These are phyloP conservation scores for Mythimna lalbum DNA, from an alignment of 2,888 invertebrate species.

Conservation along the genomic window DNA sequence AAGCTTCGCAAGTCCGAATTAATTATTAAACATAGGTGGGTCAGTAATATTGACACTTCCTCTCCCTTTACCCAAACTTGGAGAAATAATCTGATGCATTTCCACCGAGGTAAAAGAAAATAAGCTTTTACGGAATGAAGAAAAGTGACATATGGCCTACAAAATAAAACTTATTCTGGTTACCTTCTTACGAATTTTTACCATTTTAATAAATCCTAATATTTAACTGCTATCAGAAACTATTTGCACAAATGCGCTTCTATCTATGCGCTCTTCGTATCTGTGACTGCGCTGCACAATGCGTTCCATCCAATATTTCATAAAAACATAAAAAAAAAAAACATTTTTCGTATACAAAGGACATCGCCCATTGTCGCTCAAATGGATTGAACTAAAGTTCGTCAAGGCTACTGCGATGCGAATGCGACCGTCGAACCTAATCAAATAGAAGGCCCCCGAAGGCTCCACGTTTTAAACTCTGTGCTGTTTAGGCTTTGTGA, in stretches of 20 bases:
- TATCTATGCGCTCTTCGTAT: too few species aligned
- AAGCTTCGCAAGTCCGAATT: too few species aligned
- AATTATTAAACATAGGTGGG: too few species aligned
- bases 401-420: constrained; percentile 44
- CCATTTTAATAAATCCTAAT: not conserved
- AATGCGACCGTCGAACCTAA: constrained; percentile 67
- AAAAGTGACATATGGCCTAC: too few species aligned
- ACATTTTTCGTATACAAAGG: constrained; percentile 7
- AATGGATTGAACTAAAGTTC: constrained; percentile 66
- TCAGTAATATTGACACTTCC: too few species aligned
- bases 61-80: too few species aligned
- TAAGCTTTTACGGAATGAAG: too few species aligned
- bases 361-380: constrained; percentile 40
- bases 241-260: not conserved
- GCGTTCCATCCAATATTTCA: not conserved
- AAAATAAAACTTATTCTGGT: too few species aligned
- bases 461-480: constrained; percentile 55
- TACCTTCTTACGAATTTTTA: too few species aligned
- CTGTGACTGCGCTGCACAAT: not conserved
- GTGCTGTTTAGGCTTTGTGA: not conserved
- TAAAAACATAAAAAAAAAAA: not conserved
- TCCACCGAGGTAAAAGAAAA: too few species aligned
- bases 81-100: too few species aligned
- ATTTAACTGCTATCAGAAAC: too few species aligned
- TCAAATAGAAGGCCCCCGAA: constrained; percentile 71